A percentile compares a stretch with the other conserved stretches of the same genome.
These are phyloP conservation scores for Chloroceryle aenea DNA, from an alignment of 2,113 vertebrate species.

Conservation along the genomic window DNA sequence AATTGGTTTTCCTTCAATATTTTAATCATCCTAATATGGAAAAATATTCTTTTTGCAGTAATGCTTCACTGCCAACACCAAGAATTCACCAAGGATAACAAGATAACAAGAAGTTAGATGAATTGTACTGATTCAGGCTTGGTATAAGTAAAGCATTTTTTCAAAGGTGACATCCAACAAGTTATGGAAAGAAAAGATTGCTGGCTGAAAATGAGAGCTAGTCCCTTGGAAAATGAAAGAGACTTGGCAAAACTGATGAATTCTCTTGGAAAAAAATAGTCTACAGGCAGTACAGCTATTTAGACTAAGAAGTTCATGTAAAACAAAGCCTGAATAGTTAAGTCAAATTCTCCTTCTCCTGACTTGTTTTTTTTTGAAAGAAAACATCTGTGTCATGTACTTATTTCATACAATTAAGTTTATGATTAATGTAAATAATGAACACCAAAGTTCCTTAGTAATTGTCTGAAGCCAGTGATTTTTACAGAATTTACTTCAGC, in stretches of 20 bases:
- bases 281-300: neutral
- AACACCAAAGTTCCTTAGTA: neutral
- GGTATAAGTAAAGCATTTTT: neutral
- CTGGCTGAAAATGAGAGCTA: neutral
- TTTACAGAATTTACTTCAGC: neutral
- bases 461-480: neutral
- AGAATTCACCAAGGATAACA: neutral
- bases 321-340: neutral
- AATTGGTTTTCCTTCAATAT: neutral
- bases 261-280: neutral
- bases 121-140: neutral
- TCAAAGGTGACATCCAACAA: slow-evolving; percentile 31
- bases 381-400: neutral
- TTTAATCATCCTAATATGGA: neutral
- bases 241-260: neutral
- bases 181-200: neutral
- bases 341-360: neutral
- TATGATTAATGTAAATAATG: neutral
- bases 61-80: neutral
- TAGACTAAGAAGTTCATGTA: neutral
- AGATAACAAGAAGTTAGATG: neutral
- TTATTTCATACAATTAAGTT: neutral
- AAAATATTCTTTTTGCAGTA: neutral
- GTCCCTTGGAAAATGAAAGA: neutral
- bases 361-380: neutral